These are phyloP conservation scores for Sycophila sp. DNA, from an alignment of 1,140 invertebrate genomes.

Conservation along the genomic window DNA sequence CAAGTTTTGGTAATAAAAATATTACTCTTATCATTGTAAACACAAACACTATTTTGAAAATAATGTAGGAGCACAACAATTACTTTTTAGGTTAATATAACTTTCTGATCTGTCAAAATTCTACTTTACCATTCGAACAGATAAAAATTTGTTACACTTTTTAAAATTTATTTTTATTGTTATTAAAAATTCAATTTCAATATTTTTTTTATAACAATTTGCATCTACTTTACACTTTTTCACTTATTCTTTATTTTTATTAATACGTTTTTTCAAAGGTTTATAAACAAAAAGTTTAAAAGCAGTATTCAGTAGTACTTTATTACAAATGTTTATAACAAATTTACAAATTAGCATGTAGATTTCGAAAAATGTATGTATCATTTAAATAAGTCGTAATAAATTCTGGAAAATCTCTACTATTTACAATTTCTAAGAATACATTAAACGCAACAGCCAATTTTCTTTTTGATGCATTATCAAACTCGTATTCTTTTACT, in stretches of 20 bases:
- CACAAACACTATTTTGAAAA: no score
- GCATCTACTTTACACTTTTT: not conserved
- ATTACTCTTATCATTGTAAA: no score
- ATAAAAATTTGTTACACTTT: no score
- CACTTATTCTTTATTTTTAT: not conserved
- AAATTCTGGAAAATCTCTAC: constrained; percentile 67
- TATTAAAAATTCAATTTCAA: not conserved
- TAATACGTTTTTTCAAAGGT: not conserved
- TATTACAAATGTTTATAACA: constrained; percentile 24
- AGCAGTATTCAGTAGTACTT: not conserved
- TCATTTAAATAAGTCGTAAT: constrained; percentile 71
- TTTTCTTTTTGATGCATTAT: constrained; percentile 57
- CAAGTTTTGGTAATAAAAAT: no score
- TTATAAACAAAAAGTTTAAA: not conserved
- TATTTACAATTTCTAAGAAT: constrained; percentile 68
- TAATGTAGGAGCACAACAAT: no score
- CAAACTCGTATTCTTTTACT: constrained; percentile 53
- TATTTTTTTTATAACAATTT: no score
- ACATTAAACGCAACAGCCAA: constrained; percentile 66
- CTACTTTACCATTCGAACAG: no score
- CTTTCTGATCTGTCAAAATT: no score
- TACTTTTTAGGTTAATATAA: no score
- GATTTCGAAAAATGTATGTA: constrained; percentile 66
- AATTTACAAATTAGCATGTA: constrained; percentile 63
- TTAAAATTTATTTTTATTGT: not conserved